Base-by-base conservation (phyloP, 2,797 vertebrate species). In the Sebastes baramenuke region DNA sequence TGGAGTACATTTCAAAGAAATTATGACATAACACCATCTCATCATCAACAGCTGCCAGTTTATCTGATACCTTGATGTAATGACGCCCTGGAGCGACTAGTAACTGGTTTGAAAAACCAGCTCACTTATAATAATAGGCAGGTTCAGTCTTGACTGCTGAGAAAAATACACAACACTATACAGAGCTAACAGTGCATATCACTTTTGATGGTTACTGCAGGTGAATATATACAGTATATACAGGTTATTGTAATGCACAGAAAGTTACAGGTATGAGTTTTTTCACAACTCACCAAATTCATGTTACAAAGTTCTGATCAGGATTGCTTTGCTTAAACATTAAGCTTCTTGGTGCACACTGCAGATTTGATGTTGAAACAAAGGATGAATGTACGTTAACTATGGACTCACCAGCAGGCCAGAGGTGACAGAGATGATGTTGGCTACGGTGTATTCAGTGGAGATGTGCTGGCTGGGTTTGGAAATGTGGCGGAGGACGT, bases 401-500 rank as follows among this genome's bases (percentile, higher is more conserved):
- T 13, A 3, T 2, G 16, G 29, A 90, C 95, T 96, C 90, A 99
- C 98, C 97, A 99, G 91, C 60, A 99, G 91, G 67, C 97, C 98
- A 0, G 98, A 98, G 55, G 95, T 95, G 86, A 98, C 98, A 0
- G 97, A 97, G 90, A 97, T 97, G 76, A 98, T 94, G 89, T 99
- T 98, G 88, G 95, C 94, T 0, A 84, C 81, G 1, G 96, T 97
- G 90, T 98, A 99, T 65, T 97, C 95, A 0, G 97, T 95, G 14
- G 96, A 95, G 89, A 94, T 93, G 0, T 91, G 84, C 6, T 94
- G 93, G 42, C 59, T 84, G 29, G 98, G 96, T 77, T 96, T 97
- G 30, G 97, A 97, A 65, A 99, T 97, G 72, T 99, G 98, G 16
- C 98, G 95, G 30, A 99, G 94, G 13, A 99, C 95, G 0, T 92